Evolutionary conservation across 1,140 invertebrate species (phyloP), one percentile per base, ranked within the genome.

Genomic region (Panagrolaimus sp.): DNA sequence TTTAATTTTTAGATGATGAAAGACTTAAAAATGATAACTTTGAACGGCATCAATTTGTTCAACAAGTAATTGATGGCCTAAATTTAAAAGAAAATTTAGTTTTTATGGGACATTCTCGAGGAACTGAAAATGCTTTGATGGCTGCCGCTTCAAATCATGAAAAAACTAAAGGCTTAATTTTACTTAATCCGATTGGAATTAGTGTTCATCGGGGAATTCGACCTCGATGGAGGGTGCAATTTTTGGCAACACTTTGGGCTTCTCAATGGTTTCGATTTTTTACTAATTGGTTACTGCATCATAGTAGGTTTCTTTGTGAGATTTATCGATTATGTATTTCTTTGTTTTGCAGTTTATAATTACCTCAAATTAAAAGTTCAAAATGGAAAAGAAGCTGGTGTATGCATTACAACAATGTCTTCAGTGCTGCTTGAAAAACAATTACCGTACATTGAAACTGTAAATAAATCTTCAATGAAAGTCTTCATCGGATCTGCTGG

Each of bases 41-140:
- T 10, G 77, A 78, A 46, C 32, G 78, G 15, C 58, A 68, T 28
- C 66, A 77, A 65, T 70, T 72, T 47, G 67, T 80, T 10, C 75
- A 75, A 32, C 9, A 45, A 15, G 43, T 78, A 5, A 26, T 80
- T 43, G 78, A 78, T n/a, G 63, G 6, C 2, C 47, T 78, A 24
- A 64, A 68, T 12, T 68, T 80, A 46, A 47, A 65, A 24, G 46
- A 63, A 28, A 71, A 74, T 15, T 28, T 80, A 15, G 64, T 78
- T 5, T 78, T 79, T 63, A 43, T 78, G n/a, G 77, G 77, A 8
- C 77, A 78, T 68, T 67, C 62, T 47, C 21, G 77, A 17, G 77
- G 77, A 6, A 52, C 58, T 14, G 77, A 79, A 62, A 75, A 78
- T 48, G 78, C 77, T 14, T 67, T 78, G 17, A 45, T 74, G 28